These are phyloP conservation scores for Drosophila funebris DNA, from an alignment of 1,140 invertebrate genomes.

Conservation along the genomic window DNA sequence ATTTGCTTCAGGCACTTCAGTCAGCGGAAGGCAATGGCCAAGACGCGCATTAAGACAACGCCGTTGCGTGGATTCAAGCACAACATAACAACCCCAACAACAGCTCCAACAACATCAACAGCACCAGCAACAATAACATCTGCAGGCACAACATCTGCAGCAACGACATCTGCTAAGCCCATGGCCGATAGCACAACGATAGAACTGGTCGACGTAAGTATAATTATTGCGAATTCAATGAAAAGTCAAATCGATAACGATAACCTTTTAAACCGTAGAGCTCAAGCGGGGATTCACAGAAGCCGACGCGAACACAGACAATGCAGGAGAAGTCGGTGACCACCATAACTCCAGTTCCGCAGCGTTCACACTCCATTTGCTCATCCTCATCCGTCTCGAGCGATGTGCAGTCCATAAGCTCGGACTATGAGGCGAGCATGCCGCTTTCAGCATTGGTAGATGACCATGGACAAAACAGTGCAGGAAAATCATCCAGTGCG, in stretches of 20 bases:
- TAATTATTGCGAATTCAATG: conserved; percentile 1
- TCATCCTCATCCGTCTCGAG: conserved; percentile 70
- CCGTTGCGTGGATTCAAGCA: conserved; percentile 70
- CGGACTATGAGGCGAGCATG: conserved; percentile 61
- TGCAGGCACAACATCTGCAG: background rate
- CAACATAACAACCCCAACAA: conserved; percentile 14
- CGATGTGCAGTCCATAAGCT: conserved; percentile 67
- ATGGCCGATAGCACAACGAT: conserved; percentile 61
- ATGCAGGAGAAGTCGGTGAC: conserved; percentile 34
- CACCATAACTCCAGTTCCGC: conserved; percentile 49
- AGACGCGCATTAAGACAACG: conserved; percentile 79
- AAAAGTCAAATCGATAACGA: background rate
- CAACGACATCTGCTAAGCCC: conserved; percentile 37
- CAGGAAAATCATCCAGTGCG: conserved; percentile 8
- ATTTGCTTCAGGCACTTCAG: conserved; percentile 69
- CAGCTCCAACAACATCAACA: conserved; percentile 15
- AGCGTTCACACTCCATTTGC: conserved; percentile 75
- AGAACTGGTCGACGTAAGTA: conserved; percentile 61
- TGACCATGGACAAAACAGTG: conserved; percentile 7
- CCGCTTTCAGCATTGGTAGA: conserved; percentile 46
- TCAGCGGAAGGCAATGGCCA: conserved; percentile 70
- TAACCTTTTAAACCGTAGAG: conserved; percentile 19
- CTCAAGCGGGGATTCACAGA: conserved; percentile 15
- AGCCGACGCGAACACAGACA: background rate
- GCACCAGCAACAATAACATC: conserved; percentile 10